Base-by-base conservation (phyloP, 2,113 vertebrate species). In the Carassius carassius region DNA sequence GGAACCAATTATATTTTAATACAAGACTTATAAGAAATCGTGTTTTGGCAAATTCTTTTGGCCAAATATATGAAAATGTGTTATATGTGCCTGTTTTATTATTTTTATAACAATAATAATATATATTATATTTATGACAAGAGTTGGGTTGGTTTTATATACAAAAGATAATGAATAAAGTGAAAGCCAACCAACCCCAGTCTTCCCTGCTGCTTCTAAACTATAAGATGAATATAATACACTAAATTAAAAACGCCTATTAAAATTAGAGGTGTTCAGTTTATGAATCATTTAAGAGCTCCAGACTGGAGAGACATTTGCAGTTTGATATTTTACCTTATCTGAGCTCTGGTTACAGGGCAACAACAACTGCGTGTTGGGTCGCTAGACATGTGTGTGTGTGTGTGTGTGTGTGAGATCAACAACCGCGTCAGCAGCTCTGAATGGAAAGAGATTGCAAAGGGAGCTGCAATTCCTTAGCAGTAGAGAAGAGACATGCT, bases 361-460 rank as follows among this genome's bases (percentile, higher is more conserved):
- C 44, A 47, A 47, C 44, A 12, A 47, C 44, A 47, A 47, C 44
- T 47, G 44, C 3, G 3, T 47, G 44, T 47, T 47, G 44, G 10
- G 11, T 10, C 44, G 0, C 44, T 47, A 47, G 44, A 47, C 11
- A 29, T 76, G 79, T 29, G 78, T n/a, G 25, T 60, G 51, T 44
- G 78, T 29, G 29, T 29, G 51, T 44, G 78, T 21, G 25, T 60
- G 75, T 56, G 79, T 77, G 85, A 51, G 60, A 12, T n/a, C 35
- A 85, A 47, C 73, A 51, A 62, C 87, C 37, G 72, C 23, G 67
- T 86, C 77, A 78, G 69, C 78, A 81, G 73, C 56, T 63, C 60
- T 58, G 25, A 75, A 72, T 82, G 63, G 84, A 86, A 87, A 86
- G 32, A 44, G 78, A 77, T 72, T 73, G 77, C 81, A 80, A 70